Evolutionary conservation across 2,113 vertebrate species (phyloP).

Genomic region (Prochilodus magdalenae): DNA sequence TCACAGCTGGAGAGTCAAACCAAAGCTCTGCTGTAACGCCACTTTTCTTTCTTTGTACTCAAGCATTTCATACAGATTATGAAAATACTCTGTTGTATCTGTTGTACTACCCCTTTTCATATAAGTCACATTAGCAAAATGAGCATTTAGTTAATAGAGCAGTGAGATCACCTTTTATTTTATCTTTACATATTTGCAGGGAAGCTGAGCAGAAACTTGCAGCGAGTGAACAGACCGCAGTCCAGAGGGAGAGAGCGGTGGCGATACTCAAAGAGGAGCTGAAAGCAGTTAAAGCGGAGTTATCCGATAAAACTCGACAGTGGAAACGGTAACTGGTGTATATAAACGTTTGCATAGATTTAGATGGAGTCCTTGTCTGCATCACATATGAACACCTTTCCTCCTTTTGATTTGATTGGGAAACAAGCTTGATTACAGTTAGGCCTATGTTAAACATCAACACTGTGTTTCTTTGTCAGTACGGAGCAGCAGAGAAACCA

Average conservation of each 20-base stretch:
- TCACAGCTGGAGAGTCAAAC: slow-evolving; percentile 84
- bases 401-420: not conserved
- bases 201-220: slow-evolving; percentile 82
- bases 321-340: slow-evolving; percentile 80
- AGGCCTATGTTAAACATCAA: not conserved
- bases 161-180: not conserved
- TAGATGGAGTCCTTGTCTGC: not conserved
- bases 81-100: too few relatives aligned
- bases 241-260: slow-evolving; percentile 79
- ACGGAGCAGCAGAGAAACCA: slow-evolving; percentile 91
- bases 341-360: not conserved
- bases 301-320: slow-evolving; percentile 76
- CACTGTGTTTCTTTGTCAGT: slow-evolving; percentile 71
- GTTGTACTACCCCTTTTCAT: too few relatives aligned
- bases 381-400: not conserved
- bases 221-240: slow-evolving; percentile 78
- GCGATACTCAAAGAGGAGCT: slow-evolving; percentile 81
- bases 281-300: slow-evolving; percentile 78
- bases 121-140: too few relatives aligned
- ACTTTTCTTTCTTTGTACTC: not conserved
- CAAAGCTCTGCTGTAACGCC: slow-evolving; percentile 83
- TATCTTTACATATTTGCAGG: slow-evolving; percentile 67
- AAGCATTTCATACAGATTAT: not conserved
- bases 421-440: not conserved
- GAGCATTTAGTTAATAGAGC: too few relatives aligned